Base-by-base conservation (phyloP, 2,113 vertebrate species). In the Pelvicachromis taeniatus region DNA sequence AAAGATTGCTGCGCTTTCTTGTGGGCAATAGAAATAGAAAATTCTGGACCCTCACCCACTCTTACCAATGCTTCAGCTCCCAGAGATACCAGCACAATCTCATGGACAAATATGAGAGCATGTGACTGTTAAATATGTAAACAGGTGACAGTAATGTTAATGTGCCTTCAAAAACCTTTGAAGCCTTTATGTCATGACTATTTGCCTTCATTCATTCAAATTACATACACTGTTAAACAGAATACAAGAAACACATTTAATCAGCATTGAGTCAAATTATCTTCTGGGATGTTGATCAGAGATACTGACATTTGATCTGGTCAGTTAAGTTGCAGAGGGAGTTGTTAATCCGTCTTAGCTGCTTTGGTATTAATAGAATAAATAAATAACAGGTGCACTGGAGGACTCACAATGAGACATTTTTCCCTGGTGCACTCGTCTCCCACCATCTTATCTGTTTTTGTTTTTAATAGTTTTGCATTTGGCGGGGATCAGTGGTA, bases 381-480 rank as follows among this genome's bases (percentile, higher is more conserved):
- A 26, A 21, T 55, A 23, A 0, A 13, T 26, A 55, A 26, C 21
- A 0, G 54, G 6, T 55, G 53, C 21, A 23, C 53, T 1, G 53
- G 53, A 23, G 53, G 53, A 55, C 6, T 55, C 11, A 55, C 53
- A 26, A 26, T 55, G 54, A 26, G 21, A 55, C 54, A 13, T 55
- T 6, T 13, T 23, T 23, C 53, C 11, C 53, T 26, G 21, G 54
- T 55, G 1, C 0, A 3, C 54, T 26, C 21, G 54, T 56, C 4
- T 56, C 23, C 13, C 13, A 56, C 29, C 23, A 1, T 29, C 23
- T 16, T 56, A 29, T 29, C 23, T 0, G 55, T 29, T 29, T 56
- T 33, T n/a, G n/a, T n/a, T 16, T 56, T 58, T 12, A 16, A 29
- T 58, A 26, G 55, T 16, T 58, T 29, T 58, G 23, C 7, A 1